These are phyloP conservation scores for Conger conger DNA, from an alignment of 2,113 vertebrate genomes.

Conservation along the genomic window DNA sequence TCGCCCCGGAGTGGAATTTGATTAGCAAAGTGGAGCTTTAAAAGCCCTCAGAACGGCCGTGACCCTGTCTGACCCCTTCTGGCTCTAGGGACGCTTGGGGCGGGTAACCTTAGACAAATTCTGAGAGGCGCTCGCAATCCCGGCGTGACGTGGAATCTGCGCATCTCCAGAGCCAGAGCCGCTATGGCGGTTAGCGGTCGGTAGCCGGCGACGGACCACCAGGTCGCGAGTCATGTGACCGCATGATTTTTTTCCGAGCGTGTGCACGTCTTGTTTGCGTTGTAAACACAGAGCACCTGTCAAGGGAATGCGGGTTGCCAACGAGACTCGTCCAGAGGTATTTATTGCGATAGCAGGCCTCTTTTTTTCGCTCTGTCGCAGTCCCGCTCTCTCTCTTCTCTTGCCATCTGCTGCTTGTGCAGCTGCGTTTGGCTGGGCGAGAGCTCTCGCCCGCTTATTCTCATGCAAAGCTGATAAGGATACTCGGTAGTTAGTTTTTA, in stretches of 20 bases:
- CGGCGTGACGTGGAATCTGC: conserved; percentile 59
- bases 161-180: conserved; percentile 51
- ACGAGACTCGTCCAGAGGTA: conserved; percentile 73
- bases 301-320: conserved; percentile 75
- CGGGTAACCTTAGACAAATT: conserved; percentile 71
- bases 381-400: conserved; percentile 54
- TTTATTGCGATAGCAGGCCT: conserved; percentile 74
- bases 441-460: conserved; percentile 37
- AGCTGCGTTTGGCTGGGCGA: conserved; percentile 69
- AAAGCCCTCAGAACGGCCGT: conserved; percentile 58
- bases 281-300: conserved; percentile 93
- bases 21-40: conserved; percentile 60
- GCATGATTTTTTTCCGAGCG: conserved; percentile 57
- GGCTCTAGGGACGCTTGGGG: conserved; percentile 58
- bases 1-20: conserved; percentile 62
- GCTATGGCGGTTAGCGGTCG: conserved; percentile 50
- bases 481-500: conserved; percentile 76
- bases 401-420: conserved; percentile 79
- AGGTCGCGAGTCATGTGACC: conserved; percentile 75
- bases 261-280: conserved; percentile 75
- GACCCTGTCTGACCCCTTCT: conserved; percentile 61
- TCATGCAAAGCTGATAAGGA: conserved; percentile 68
- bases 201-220: conserved; percentile 39
- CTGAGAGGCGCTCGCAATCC: conserved; percentile 58
- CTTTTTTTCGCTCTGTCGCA: conserved; percentile 56